Conservation (phyloP, 2,797 vertebrate species). For the Helarctos malayanus region DNA sequence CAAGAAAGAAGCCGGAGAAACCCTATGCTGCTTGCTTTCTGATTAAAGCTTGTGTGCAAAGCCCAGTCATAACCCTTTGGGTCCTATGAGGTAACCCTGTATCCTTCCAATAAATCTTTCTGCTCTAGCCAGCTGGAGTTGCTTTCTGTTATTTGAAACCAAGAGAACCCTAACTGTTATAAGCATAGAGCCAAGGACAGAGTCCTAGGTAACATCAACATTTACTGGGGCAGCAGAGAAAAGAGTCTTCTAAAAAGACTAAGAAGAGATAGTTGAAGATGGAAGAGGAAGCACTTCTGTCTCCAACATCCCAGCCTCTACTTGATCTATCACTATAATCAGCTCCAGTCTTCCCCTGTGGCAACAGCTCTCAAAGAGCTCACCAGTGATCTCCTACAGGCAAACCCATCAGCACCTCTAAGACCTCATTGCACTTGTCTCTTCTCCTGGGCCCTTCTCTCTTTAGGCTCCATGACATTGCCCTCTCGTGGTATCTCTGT, state of each 20-base stretch:
- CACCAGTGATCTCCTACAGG: background rate
- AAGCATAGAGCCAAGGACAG: conserved; percentile 64
- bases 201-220: conserved; percentile 56
- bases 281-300: background rate
- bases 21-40: background rate
- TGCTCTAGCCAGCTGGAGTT: conserved; percentile 72
- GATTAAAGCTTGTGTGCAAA: background rate
- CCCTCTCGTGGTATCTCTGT: background rate
- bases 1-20: background rate
- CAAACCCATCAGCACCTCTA: background rate
- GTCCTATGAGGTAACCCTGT: conserved; percentile 74
- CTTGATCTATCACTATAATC: background rate
- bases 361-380: background rate
- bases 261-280: background rate
- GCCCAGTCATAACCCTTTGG: conserved; percentile 48
- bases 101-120: conserved; percentile 73
- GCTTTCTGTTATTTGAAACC: conserved; percentile 78
- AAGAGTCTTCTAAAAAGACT: background rate
- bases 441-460: background rate
- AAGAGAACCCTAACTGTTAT: conserved; percentile 33
- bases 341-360: background rate
- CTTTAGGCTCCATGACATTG: background rate
- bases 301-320: background rate
- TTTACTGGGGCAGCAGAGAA: conserved; percentile 50
- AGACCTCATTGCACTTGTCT: background rate